Percentiles rank a stretch among this genome's conserved stretches.
These are phyloP conservation scores for Pardalotus punctatus DNA, from an alignment of 2,113 vertebrate genomes.

Conservation along the genomic window DNA sequence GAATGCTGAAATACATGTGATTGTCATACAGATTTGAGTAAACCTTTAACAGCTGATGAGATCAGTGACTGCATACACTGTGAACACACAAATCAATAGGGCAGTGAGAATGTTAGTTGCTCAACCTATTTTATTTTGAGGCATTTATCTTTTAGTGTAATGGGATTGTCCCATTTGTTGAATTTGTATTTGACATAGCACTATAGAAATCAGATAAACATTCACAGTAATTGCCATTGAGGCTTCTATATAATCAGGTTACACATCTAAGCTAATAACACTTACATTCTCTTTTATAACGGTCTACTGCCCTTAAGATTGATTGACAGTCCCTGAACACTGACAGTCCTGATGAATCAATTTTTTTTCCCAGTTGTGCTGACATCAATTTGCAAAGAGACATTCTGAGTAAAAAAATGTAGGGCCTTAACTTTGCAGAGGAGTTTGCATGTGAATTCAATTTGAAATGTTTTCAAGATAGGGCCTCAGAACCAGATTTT, in stretches of 20 bases:
- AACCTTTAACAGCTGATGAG: background rate
- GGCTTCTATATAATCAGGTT: background rate
- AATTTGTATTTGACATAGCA: slow-evolving; percentile 1
- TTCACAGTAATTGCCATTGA: background rate
- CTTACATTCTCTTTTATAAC: background rate
- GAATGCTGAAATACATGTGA: background rate
- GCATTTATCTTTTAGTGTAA: slow-evolving; percentile 9
- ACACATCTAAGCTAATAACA: slow-evolving; percentile 10
- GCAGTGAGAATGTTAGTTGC: background rate
- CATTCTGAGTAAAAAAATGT: background rate
- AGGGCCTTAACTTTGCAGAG: background rate
- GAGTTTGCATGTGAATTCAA: background rate
- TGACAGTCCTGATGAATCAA: background rate
- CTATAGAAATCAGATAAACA: slow-evolving; percentile 25
- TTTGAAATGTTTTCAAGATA: background rate
- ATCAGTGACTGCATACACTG: background rate
- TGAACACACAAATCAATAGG: background rate
- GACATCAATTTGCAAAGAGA: background rate
- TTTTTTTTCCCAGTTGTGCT: background rate
- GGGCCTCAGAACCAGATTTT: background rate
- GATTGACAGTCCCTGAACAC: slow-evolving; percentile 11
- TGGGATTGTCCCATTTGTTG: background rate
- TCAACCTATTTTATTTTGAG: background rate
- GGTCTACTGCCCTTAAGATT: slow-evolving; percentile 11
- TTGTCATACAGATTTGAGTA: background rate